Evolutionary conservation across 2,113 vertebrate species (phyloP).

Genomic region (Felis chaus): DNA sequence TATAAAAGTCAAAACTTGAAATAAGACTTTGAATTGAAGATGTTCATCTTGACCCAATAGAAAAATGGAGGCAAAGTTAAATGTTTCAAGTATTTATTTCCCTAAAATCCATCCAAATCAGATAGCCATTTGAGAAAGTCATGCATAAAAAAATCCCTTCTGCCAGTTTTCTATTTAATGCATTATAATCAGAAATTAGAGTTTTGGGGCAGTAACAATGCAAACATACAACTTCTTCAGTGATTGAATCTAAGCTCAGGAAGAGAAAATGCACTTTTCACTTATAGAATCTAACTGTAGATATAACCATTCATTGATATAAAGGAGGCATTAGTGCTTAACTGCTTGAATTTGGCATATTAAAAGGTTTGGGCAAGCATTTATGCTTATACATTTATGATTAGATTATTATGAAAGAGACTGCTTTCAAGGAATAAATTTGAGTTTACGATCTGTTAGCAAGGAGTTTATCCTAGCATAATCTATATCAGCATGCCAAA

Average conservation of each 20-base stretch:
- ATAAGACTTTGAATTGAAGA: background rate
- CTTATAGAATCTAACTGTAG: background rate
- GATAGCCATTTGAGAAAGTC: background rate
- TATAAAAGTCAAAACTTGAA: background rate
- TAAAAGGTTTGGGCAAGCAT: background rate
- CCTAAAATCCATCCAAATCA: background rate
- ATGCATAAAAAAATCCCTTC: background rate
- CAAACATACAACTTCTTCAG: background rate
- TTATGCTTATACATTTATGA: background rate
- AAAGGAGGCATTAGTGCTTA: background rate
- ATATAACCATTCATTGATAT: background rate
- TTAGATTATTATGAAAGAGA: background rate
- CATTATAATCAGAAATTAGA: slow-evolving; percentile 11
- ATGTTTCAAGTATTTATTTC: background rate
- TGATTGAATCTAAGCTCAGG: background rate
- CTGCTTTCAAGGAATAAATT: background rate
- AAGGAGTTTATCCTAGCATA: background rate
- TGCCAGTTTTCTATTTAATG: background rate
- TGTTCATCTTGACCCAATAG: background rate
- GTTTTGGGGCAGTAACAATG: background rate
- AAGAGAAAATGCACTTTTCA: background rate
- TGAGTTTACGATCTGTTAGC: background rate
- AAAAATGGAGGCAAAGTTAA: background rate
- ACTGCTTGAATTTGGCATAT: background rate
- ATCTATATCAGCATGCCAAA: background rate